Conservation (phyloP, 2,797 vertebrate species). For the Microctenopoma lineatum region DNA sequence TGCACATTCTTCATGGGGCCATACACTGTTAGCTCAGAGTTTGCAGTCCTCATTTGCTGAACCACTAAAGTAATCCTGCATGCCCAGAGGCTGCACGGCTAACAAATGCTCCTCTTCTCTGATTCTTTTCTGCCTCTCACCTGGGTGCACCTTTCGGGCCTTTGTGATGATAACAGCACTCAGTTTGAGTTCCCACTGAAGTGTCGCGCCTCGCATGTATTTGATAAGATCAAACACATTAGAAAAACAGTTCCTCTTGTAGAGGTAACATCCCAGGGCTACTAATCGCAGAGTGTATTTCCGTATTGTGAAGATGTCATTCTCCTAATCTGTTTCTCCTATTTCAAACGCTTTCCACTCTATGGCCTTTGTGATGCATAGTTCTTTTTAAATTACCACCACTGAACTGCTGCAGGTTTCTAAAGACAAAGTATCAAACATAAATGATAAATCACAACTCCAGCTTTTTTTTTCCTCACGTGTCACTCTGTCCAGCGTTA, state of each 20-base stretch:
- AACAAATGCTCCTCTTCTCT: slow-evolving; percentile 65
- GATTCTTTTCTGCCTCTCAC: slow-evolving; percentile 56
- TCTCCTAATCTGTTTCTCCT: slow-evolving; percentile 40
- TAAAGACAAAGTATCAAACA: background rate
- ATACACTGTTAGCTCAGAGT: slow-evolving; percentile 56
- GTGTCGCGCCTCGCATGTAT: slow-evolving; percentile 59
- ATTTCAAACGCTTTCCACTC: slow-evolving; percentile 21
- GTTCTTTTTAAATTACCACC: slow-evolving; percentile 6
- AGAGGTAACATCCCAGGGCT: slow-evolving; percentile 51
- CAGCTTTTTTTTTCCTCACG: background rate
- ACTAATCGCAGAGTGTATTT: slow-evolving; percentile 57
- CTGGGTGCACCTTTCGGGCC: slow-evolving; percentile 56
- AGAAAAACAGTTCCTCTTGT: slow-evolving; percentile 53
- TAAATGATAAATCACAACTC: no score
- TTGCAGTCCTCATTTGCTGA: slow-evolving; percentile 51
- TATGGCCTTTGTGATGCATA: slow-evolving; percentile 42
- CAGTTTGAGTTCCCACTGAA: slow-evolving; percentile 60
- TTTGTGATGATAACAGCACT: slow-evolving; percentile 75
- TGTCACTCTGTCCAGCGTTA: background rate
- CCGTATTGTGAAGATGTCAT: slow-evolving; percentile 39
- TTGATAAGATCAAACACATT: slow-evolving; percentile 73
- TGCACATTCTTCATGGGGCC: slow-evolving; percentile 62
- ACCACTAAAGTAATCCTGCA: slow-evolving; percentile 28
- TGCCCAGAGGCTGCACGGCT: slow-evolving; percentile 63
- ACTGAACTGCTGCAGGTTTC: slow-evolving; percentile 13